Conservation (phyloP, 2,797 vertebrate species). For the Numenius phaeopus region DNA sequence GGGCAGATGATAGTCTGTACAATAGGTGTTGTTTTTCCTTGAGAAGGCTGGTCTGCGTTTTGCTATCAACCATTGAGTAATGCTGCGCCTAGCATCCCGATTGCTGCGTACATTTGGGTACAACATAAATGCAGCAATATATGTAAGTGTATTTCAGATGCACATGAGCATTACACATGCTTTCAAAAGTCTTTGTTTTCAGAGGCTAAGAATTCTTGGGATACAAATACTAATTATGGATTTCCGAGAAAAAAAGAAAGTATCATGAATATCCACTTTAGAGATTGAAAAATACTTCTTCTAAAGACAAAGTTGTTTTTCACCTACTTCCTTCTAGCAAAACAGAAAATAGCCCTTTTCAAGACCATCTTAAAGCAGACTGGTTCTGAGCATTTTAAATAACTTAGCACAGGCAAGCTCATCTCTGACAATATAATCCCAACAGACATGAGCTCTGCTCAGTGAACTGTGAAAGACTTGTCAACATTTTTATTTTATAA, state of each 20-base stretch:
- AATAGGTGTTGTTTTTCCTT: not conserved
- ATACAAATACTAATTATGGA: not conserved
- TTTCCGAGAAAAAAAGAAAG: not conserved
- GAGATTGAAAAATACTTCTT: not conserved
- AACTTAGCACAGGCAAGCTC: not conserved
- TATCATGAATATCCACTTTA: not conserved
- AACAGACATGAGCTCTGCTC: not conserved
- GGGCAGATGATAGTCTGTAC: not conserved
- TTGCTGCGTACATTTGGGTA: not conserved
- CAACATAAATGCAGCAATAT: not conserved
- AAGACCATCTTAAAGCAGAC: not conserved
- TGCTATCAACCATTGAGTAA: not conserved
- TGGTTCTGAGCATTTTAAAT: not conserved
- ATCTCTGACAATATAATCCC: not conserved
- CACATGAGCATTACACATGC: fast-evolving
- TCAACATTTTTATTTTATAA: slow-evolving; percentile 32
- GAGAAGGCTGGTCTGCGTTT: not conserved
- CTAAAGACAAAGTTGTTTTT: not conserved
- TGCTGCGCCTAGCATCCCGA: not conserved
- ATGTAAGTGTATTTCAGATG: not conserved
- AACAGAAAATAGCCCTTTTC: not conserved
- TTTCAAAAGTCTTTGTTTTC: not conserved
- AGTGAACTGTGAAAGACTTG: not conserved
- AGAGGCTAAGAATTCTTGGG: not conserved
- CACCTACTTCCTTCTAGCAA: not conserved